Evolutionary conservation across 2,797 vertebrate species (phyloP), one percentile per base, ranked within the genome.

Genomic region (Intellagama lesueurii): DNA sequence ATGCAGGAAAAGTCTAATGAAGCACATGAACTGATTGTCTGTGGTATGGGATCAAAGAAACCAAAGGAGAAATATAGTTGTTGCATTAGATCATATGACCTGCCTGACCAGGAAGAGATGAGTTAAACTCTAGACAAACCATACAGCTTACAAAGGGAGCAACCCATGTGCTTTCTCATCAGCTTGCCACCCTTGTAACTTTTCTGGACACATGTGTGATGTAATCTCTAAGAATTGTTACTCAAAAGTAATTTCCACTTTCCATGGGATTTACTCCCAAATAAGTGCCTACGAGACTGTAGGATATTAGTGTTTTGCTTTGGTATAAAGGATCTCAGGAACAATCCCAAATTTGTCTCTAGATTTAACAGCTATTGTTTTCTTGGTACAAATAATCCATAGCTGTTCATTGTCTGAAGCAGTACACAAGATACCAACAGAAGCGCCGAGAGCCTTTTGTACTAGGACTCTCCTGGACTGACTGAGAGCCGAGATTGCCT

Each of bases 1-100:
- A 49, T 81, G 76, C 68, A 81, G 52, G 24, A 40, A 73, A 81
- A 78, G 44, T 9, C 70, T 75, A 81, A 75, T 75, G 69, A 89
- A 75, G 56, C 83, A 35, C 9, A 49, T 49, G 28, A 89, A 64
- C 68, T 81, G 35, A 87, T 72, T 7, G 6, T 70, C 77, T 75
- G 52, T 26, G 35, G 35, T 14, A 49, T 49, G 70, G 88, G 60
- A 81, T 32, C 30, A 73, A 85, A 85, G 83, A 64, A n/a, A 56
- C 35, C 77, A 85, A 49, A 85, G 60, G 40, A 52, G 56, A 75
- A 89, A 52, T 73, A 5, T 12, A 28, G n/a, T 44, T 30, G 49
- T 73, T 68, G 30, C 69, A 16, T 79, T 75, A 49, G 40, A 66
- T 81, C 69, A 80, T n/a, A 49, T 66, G 40, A 9, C 40, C 49